Conservation (phyloP, 2,113 vertebrate species). For the Lophura nycthemera region DNA sequence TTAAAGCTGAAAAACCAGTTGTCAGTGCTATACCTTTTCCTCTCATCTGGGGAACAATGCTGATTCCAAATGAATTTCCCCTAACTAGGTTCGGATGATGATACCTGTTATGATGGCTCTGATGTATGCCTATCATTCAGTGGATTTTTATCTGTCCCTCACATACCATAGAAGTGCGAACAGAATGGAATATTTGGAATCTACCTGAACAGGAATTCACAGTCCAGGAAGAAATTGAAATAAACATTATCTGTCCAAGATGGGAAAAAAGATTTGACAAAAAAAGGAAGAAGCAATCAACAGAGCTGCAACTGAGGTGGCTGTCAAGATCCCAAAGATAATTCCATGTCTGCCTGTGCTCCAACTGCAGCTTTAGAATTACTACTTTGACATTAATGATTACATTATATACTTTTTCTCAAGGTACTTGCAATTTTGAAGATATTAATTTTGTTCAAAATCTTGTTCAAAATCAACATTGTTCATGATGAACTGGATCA, state of each 20-base stretch:
- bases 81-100: background rate
- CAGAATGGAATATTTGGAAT: background rate
- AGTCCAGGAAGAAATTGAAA: background rate
- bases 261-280: background rate
- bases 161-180: background rate
- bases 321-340: background rate
- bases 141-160: background rate
- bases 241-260: background rate
- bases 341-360: background rate
- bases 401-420: background rate
- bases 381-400: background rate
- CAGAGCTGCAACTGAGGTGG: background rate
- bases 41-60: rapidly evolving
- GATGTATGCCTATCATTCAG: background rate
- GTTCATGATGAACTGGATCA: background rate
- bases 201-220: background rate
- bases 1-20: background rate
- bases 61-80: background rate
- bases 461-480: background rate
- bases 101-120: background rate
- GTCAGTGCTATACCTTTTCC: background rate
- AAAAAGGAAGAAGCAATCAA: background rate
- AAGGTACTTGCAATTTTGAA: background rate
- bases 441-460: background rate
- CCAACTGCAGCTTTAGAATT: background rate